Evolutionary conservation across 1,140 invertebrate species (phyloP).

Genomic region (Pectinophora gossypiella): DNA sequence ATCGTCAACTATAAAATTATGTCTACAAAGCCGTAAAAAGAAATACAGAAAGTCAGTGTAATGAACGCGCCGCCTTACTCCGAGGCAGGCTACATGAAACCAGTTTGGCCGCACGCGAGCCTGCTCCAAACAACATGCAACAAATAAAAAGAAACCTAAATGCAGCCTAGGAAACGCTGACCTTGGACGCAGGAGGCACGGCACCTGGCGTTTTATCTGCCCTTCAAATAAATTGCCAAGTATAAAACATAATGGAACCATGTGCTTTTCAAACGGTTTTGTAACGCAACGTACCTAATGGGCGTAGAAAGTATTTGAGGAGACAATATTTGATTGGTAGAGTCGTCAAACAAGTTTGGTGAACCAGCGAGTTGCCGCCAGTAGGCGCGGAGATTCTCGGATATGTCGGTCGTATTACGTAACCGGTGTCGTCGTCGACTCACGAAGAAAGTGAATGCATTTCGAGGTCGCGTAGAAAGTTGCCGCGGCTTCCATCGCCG

Average conservation of each 20-base stretch:
- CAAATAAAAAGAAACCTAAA: constrained; percentile 71
- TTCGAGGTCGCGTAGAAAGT: constrained; percentile 74
- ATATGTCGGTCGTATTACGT: constrained; percentile 68
- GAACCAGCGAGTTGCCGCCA: background rate
- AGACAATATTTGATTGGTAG: constrained; percentile 15
- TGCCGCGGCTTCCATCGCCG: constrained; percentile 33
- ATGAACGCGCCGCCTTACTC: constrained; percentile 50
- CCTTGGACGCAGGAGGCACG: constrained; percentile 66
- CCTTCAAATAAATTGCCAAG: constrained; percentile 59
- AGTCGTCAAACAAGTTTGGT: constrained; percentile 12
- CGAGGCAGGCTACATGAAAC: constrained; percentile 56
- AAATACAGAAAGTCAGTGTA: constrained; percentile 24
- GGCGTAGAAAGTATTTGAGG: constrained; percentile 13
- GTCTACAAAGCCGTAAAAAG: background rate
- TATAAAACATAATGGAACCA: background rate
- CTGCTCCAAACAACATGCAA: constrained; percentile 64
- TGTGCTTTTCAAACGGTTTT: constrained; percentile 1
- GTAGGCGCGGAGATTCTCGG: constrained; percentile 29
- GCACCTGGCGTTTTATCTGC: constrained; percentile 72
- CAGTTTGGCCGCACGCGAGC: constrained; percentile 70
- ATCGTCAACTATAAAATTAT: background rate
- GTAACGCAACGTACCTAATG: constrained; percentile 8
- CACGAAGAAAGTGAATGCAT: constrained; percentile 72
- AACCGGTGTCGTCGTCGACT: constrained; percentile 52
- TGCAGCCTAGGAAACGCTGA: constrained; percentile 72